Conservation (phyloP, 2,888 invertebrate genomes). For the Therioaphis trifolii region DNA sequence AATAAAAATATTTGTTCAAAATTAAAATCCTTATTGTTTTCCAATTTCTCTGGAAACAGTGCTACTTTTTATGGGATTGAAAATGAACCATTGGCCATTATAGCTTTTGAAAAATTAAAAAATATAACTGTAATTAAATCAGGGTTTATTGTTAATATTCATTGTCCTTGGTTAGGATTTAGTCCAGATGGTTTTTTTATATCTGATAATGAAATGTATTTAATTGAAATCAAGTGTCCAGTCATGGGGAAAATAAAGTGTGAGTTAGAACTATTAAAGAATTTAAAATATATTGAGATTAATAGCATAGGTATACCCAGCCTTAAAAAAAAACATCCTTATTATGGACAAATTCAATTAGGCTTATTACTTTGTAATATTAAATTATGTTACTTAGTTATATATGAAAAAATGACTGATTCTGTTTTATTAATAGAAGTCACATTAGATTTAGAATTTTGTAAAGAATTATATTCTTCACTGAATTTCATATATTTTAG, state of each 20-base stretch:
- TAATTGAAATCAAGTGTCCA: constrained; percentile 23
- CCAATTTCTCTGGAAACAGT: too few relatives aligned
- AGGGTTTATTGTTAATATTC: too few relatives aligned
- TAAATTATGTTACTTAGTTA: not conserved
- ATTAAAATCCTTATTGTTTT: too few relatives aligned
- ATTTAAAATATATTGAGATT: constrained; percentile 5
- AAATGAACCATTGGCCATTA: constrained; percentile 31
- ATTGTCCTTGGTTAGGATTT: constrained; percentile 20
- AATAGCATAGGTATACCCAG: too few relatives aligned
- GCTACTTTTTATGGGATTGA: not conserved
- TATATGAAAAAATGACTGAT: constrained; percentile 3
- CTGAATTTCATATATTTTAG: constrained; percentile 5
- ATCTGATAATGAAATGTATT: not conserved
- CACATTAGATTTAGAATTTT: not conserved
- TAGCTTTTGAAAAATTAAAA: too few relatives aligned
- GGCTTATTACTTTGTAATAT: constrained; percentile 20
- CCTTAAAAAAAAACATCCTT: not conserved
- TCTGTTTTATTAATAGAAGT: constrained; percentile 23
- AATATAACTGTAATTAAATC: too few relatives aligned
- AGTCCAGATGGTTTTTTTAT: not conserved
- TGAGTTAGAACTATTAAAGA: constrained; percentile 15
- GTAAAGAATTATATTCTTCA: constrained; percentile 9
- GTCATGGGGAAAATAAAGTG: not conserved
- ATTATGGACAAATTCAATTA: constrained; percentile 12
- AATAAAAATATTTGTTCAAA: not conserved